These are phyloP conservation scores for Loriculus beryllinus DNA, from an alignment of 2,797 vertebrate species.

Conservation along the genomic window DNA sequence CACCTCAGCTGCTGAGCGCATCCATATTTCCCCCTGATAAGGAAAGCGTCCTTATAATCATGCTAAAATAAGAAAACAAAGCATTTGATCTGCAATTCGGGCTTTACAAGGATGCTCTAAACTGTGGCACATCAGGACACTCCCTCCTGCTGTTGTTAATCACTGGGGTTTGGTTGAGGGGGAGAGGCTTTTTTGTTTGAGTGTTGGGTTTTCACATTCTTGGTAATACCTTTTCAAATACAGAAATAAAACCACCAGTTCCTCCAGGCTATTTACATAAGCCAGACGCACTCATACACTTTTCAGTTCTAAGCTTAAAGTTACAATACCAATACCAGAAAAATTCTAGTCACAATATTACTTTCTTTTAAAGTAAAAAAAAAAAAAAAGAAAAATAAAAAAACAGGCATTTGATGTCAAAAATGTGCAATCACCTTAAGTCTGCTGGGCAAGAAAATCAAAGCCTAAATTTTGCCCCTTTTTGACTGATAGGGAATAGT, in stretches of 20 bases:
- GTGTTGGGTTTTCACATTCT: neutral
- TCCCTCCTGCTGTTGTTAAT: neutral
- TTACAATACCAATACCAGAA: neutral
- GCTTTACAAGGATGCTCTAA: neutral
- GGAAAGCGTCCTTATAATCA: neutral
- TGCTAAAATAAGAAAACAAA: neutral
- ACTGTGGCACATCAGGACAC: neutral
- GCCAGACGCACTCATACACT: neutral
- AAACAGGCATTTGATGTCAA: neutral
- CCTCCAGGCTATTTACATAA: neutral
- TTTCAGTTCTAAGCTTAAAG: neutral
- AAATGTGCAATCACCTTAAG: neutral
- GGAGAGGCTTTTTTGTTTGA: neutral
- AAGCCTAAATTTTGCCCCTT: neutral
- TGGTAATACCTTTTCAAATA: neutral
- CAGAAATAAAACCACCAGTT: neutral
- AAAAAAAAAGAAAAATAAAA: neutral
- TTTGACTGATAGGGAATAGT: neutral
- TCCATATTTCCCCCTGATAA: neutral
- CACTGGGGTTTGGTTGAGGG: fast-evolving
- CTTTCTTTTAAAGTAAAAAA: neutral
- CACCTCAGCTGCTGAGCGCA: neutral
- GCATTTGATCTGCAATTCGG: neutral
- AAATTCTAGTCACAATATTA: neutral
- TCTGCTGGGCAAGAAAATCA: neutral